Evolutionary conservation across 2,797 vertebrate species (phyloP).

Genomic region (Jordanella pulchra): DNA sequence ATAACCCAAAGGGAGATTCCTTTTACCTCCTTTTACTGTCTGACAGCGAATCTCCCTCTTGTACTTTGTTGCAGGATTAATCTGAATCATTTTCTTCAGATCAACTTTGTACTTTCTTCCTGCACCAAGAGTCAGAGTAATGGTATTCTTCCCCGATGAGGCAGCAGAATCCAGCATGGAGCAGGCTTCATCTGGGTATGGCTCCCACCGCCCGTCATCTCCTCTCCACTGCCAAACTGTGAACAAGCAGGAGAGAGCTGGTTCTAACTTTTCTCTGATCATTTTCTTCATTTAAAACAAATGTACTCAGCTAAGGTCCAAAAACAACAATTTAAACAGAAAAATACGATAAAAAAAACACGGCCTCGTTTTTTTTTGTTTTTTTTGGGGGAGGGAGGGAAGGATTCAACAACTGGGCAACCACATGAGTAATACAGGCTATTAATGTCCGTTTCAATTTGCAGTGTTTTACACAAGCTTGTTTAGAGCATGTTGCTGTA

Average conservation of each 20-base stretch:
- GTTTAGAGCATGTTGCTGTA: too few species aligned
- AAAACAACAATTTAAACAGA: background rate
- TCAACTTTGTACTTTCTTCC: slow-evolving; percentile 74
- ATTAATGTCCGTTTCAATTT: too few species aligned
- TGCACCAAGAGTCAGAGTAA: slow-evolving; percentile 59
- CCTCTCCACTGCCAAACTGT: slow-evolving; percentile 84
- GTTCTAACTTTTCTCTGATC: background rate
- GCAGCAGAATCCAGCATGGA: slow-evolving; percentile 68
- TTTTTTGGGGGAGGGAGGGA: too few species aligned
- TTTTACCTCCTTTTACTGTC: slow-evolving; percentile 67
- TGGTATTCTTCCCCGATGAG: slow-evolving; percentile 42
- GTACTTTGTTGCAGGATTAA: slow-evolving; percentile 77
- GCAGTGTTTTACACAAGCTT: too few species aligned
- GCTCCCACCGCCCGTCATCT: slow-evolving; percentile 78
- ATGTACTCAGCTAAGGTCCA: background rate
- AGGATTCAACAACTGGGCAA: too few species aligned
- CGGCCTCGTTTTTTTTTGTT: too few species aligned
- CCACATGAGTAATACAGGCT: too few species aligned
- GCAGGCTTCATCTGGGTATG: slow-evolving; percentile 66
- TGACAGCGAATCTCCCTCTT: slow-evolving; percentile 78
- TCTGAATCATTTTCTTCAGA: slow-evolving; percentile 83
- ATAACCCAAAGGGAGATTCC: background rate
- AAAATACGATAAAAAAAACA: background rate
- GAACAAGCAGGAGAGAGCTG: background rate
- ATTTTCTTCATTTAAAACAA: background rate